Evolutionary conservation across 2,888 invertebrate genomes (phyloP).

Genomic region (Apamea sordens): DNA sequence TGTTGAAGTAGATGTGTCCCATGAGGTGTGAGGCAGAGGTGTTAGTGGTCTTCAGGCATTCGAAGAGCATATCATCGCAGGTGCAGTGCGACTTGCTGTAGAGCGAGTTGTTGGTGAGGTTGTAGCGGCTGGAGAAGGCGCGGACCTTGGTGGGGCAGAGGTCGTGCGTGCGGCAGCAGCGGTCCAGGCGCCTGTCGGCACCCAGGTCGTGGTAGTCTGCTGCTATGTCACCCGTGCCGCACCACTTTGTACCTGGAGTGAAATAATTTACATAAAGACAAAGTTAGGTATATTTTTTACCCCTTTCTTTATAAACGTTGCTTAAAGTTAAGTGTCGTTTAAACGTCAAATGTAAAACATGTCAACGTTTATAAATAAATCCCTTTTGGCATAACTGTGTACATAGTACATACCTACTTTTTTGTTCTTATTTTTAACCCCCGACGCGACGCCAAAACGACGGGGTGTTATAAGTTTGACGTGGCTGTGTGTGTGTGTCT

Average conservation of each 20-base stretch:
- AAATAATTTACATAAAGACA: not conserved
- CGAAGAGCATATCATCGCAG: conserved; percentile 95
- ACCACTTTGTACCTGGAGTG: conserved; percentile 96
- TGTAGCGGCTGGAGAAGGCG: conserved; percentile 93
- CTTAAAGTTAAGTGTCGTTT: no score
- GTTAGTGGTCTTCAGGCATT: conserved; percentile 94
- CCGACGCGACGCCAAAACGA: no score
- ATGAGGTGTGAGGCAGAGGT: conserved; percentile 94
- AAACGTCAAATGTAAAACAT: no score
- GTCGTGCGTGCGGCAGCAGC: conserved; percentile 97
- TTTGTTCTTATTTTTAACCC: no score
- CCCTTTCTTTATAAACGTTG: no score
- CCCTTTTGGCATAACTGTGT: no score
- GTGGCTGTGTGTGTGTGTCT: no score
- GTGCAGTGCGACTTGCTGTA: conserved; percentile 97
- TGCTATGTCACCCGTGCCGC: conserved; percentile 97
- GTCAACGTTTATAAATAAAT: no score
- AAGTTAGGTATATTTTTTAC: no score
- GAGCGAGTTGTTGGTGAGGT: conserved; percentile 95
- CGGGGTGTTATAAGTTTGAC: no score
- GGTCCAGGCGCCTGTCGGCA: conserved; percentile 92
- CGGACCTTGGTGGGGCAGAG: conserved; percentile 95
- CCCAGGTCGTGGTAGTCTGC: conserved; percentile 96
- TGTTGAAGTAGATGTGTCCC: conserved; percentile 96
- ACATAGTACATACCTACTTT: no score